These are phyloP conservation scores for Syngnathus floridae DNA, from an alignment of 2,113 vertebrate genomes.

Conservation along the genomic window DNA sequence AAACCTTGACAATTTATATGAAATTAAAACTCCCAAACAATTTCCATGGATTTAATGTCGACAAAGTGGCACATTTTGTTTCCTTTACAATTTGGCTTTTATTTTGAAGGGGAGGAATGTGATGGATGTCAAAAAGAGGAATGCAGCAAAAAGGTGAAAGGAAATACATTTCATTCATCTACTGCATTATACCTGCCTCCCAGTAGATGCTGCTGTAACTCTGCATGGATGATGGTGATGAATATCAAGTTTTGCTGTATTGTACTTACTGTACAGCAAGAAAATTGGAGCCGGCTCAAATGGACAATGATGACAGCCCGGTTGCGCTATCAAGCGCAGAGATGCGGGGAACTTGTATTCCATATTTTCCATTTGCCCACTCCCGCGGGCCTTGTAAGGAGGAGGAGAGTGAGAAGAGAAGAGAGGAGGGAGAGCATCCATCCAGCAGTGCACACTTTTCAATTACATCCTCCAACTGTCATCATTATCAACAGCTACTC, in stretches of 20 bases:
- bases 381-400: conserved; percentile 22
- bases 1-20: neutral
- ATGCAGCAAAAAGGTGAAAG: neutral
- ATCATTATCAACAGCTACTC: conserved; percentile 42
- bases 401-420: too few species aligned
- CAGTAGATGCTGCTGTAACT: conserved; percentile 62
- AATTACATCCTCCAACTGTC: conserved; percentile 42
- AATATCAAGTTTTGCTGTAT: neutral
- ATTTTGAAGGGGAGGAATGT: conserved; percentile 6
- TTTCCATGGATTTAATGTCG: neutral
- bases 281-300: conserved; percentile 25
- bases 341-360: conserved; percentile 34
- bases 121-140: neutral
- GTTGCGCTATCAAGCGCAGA: conserved; percentile 12
- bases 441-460: conserved; percentile 42
- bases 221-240: conserved; percentile 25
- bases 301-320: conserved; percentile 46
- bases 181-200: conserved; percentile 35
- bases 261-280: neutral
- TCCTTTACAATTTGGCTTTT: neutral
- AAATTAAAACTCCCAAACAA: neutral
- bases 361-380: conserved; percentile 46
- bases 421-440: conserved; percentile 33
- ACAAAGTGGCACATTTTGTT: too few species aligned
- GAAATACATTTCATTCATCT: conserved; percentile 29